A percentile compares a stretch with the other conserved stretches of the same genome.
These are phyloP conservation scores for Zaprionus camerounensis DNA, from an alignment of 1,140 invertebrate species.

Conservation along the genomic window DNA sequence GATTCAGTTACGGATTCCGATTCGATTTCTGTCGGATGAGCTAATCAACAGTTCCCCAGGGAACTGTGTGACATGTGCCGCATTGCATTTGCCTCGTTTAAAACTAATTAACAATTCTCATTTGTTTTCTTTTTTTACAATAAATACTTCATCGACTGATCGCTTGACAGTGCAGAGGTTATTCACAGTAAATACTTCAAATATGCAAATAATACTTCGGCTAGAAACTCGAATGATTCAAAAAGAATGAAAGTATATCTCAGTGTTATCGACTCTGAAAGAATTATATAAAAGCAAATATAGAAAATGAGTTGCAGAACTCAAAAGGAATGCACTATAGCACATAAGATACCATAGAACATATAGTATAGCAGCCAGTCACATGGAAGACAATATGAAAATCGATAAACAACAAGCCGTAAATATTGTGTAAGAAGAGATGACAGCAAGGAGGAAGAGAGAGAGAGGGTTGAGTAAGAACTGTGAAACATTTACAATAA, in stretches of 20 bases:
- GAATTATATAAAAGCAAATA: too few relatives aligned
- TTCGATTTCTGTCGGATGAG: conserved; percentile 17
- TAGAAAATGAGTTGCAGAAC: too few relatives aligned
- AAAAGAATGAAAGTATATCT: neutral
- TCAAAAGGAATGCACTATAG: too few relatives aligned
- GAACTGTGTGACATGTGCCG: neutral
- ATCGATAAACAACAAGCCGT: neutral
- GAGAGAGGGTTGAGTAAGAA: neutral
- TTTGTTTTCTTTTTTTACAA: neutral
- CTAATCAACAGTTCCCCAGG: conserved; percentile 25
- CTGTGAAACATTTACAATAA: conserved; percentile 21
- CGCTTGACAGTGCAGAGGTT: neutral
- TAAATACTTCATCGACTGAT: neutral
- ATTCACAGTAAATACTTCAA: neutral
- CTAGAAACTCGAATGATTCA: too few relatives aligned
- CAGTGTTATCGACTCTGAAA: neutral
- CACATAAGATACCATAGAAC: neutral
- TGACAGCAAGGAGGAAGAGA: neutral
- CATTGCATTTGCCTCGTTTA: neutral
- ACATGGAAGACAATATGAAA: neutral
- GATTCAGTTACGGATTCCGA: conserved; percentile 21
- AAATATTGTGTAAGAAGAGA: conserved; percentile 7
- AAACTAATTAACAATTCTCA: neutral
- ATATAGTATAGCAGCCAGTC: neutral
- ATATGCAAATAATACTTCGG: neutral